Percentiles rank a stretch among this genome's conserved stretches.
Evolutionary conservation across 2,797 vertebrate genomes (phyloP).

Genomic region (Thripadectes ignobilis): DNA sequence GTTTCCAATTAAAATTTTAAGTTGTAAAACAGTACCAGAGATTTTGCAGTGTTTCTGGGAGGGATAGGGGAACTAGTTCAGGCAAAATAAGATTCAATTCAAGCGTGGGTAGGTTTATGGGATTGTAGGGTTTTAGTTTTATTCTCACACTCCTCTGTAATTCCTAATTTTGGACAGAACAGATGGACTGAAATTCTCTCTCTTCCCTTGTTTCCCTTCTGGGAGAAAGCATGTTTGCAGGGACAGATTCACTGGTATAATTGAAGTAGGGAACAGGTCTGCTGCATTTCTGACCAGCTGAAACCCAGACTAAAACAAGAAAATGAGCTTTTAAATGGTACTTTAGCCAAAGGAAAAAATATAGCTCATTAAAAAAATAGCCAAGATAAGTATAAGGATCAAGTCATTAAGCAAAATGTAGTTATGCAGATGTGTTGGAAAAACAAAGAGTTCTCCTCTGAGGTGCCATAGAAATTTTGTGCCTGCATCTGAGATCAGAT

Average conservation of each 20-base stretch:
- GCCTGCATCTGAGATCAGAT: rapidly evolving
- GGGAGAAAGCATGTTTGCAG: background rate
- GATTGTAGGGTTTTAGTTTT: background rate
- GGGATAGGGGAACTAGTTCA: background rate
- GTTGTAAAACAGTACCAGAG: background rate
- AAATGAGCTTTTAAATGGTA: background rate
- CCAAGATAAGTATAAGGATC: background rate
- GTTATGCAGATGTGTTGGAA: background rate
- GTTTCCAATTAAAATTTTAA: background rate
- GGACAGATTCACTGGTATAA: background rate
- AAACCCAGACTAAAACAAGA: background rate
- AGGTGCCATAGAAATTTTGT: background rate
- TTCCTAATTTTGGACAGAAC: conserved; percentile 48
- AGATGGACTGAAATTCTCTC: conserved; percentile 41
- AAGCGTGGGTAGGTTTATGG: background rate
- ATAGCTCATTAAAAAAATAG: background rate
- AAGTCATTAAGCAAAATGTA: background rate
- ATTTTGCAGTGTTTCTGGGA: background rate
- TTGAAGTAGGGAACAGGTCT: background rate
- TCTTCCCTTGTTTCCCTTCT: background rate
- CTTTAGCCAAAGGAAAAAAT: background rate
- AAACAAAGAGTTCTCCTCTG: background rate
- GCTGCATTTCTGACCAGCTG: conserved; percentile 2
- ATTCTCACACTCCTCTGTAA: conserved; percentile 29
- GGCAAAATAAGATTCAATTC: background rate